Base-by-base conservation (phyloP, 2,888 invertebrate species). In the Rhodophaea formosa region DNA sequence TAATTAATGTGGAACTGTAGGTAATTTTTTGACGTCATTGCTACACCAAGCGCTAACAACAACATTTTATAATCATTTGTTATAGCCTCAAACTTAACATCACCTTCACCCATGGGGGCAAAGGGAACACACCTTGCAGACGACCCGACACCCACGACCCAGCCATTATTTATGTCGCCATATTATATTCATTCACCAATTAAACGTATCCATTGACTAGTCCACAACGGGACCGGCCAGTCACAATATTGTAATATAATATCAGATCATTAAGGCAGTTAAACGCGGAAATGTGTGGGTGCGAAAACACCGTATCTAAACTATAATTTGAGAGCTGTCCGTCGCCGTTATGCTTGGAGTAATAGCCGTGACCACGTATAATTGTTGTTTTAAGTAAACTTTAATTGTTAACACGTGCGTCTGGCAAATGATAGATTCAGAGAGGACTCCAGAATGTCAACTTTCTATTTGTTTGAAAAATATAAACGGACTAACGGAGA, bases 271-370 rank as follows among this genome's bases (percentile, higher is more conserved):
- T 88, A 89, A 82, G 75, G 75, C 80, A 81, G 74, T 82, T 80
- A 77, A 80, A 86, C 79, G 79, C 87, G 90, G 90, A 90, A 90
- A 84, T 85, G 90, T 88, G 90, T 91, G 90, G 90, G 90, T 86
- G 90, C 90, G 75, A 88, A 88, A 90, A 79, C 86, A 85, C 88
- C 90, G 87, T 86, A 84, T 76, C 90, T 73, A 90, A 91, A 89
- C 83, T 89, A 88, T 91, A 90, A 91, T 90, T 89, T 82, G 86
- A 88, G 77, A 75, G 83, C 81, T 79, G 80, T 82, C 84, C 79
- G 70, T 67, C 79, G 67, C 85, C 84, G 85, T 86, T 87, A 86
- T 77, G 71, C 75, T 72, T 73, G 70, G 72, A 59, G 68, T 82
- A 83, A 88, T 83, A 71, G 74, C 84, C 87, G 80, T 88, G 87